Conservation (phyloP, 2,888 invertebrate genomes). For the Nymphalis polychloros region DNA sequence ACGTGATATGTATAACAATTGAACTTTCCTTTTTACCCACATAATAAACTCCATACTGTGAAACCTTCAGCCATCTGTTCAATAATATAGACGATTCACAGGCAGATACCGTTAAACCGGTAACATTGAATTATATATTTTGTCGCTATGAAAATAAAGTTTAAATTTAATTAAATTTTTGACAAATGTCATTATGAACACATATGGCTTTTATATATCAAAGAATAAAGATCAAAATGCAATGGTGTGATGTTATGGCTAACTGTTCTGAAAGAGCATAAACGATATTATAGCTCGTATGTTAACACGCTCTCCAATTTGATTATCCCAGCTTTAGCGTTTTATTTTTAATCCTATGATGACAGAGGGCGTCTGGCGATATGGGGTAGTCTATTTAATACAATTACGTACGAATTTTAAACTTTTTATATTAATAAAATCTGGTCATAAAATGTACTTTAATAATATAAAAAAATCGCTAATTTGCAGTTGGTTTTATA, state of each 20-base stretch:
- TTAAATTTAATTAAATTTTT: slow-evolving; percentile 2
- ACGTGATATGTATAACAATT: slow-evolving; percentile 19
- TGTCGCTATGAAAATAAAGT: not conserved
- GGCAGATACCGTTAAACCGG: not conserved
- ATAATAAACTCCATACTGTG: slow-evolving; percentile 29
- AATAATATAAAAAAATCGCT: not conserved
- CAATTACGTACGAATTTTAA: slow-evolving; percentile 10
- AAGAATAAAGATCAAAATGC: slow-evolving; percentile 12
- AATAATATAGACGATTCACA: slow-evolving; percentile 28
- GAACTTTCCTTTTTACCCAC: slow-evolving; percentile 22
- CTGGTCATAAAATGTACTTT: not conserved
- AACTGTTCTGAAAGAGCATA: slow-evolving; percentile 8
- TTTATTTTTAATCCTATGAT: slow-evolving; percentile 28
- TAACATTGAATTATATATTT: slow-evolving; percentile 3
- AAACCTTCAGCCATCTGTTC: slow-evolving; percentile 34
- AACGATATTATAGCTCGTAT: slow-evolving; percentile 17
- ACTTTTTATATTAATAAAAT: not conserved
- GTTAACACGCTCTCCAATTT: slow-evolving; percentile 26
- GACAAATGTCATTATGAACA: not conserved
- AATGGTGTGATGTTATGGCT: slow-evolving; percentile 4
- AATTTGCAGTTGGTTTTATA: no score
- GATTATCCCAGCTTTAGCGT: slow-evolving; percentile 28
- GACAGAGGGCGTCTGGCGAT: slow-evolving; percentile 16
- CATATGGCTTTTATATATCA: not conserved
- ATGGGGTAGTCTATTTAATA: slow-evolving; percentile 11